These are phyloP conservation scores for Halisarca cf. caerulea DNA, from an alignment of 37 sponge, comb jelly and placozoan genomes.

Conservation along the genomic window DNA sequence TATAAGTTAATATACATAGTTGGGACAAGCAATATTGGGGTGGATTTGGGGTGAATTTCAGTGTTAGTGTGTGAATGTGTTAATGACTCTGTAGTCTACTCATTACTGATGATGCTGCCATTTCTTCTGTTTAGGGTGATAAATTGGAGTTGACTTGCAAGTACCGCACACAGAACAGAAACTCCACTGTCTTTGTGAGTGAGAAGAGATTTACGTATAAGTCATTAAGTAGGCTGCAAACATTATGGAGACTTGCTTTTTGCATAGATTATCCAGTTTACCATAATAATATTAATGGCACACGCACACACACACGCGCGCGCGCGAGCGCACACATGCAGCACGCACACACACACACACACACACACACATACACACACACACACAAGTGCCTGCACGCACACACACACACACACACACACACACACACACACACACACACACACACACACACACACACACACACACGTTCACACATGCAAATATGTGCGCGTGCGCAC, in stretches of 20 bases:
- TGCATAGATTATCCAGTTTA: too few species aligned
- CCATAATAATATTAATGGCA: too few species aligned
- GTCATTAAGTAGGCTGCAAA: background rate
- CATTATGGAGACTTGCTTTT: too few species aligned
- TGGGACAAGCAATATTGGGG: too few species aligned
- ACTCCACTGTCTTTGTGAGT: slow-evolving; percentile 8
- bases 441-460: slow-evolving; percentile 23
- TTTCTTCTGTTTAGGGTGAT: background rate
- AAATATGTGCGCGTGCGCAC: too few species aligned
- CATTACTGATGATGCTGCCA: too few species aligned
- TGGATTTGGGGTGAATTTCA: too few species aligned
- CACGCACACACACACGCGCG: too few species aligned
- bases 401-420: background rate
- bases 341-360: background rate
- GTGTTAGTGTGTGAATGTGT: too few species aligned
- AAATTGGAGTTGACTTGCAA: background rate
- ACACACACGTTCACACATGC: background rate
- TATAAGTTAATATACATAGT: too few species aligned
- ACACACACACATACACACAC: background rate
- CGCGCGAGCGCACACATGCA: background rate
- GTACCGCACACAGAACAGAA: background rate
- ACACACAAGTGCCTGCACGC: background rate
- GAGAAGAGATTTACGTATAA: background rate
- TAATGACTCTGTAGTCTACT: too few species aligned
- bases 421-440: slow-evolving; percentile 22